Evolutionary conservation across 2,888 invertebrate genomes (phyloP), one percentile per base, ranked within the genome.

Genomic region (Campoplex nolae): DNA sequence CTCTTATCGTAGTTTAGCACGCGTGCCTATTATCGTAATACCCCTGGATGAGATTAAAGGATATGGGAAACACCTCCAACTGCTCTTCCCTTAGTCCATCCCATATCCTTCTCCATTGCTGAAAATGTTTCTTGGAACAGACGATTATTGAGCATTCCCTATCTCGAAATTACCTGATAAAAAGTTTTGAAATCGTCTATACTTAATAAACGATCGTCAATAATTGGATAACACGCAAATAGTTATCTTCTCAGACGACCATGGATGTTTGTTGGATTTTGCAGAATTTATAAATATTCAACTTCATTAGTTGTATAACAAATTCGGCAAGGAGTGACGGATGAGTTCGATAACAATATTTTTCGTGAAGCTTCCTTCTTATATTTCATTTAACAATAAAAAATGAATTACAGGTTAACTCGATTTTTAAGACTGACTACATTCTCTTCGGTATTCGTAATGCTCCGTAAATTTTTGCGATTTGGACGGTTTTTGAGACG

Each of bases 1-100:
- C 42, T 79, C n/a, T 70, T 79, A 70, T 79, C 70, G 42, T 45
- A 42, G 6, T 32, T 48, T 35, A 68, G 32, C 68, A 54, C 77
- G 32, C 51, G n/a, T 38, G 3, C 38, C 32, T 58, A 58, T 23
- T 58, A 35, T 48, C 38, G 74, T 56, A 56, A 48, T 38, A 23
- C 38, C 35, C 71, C n/a, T 8, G 56, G 23, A 76, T 18, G 35
- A 18, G 62, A 65, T 76, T 76, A 11, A 38, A 56, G 9, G n/a
- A 38, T n/a, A 38, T 13, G 51, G 28, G 28, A 11, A 68, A 68
- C 68, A 68, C 45, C 16, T 48, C 51, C 13, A 1, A n/a, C 8
- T 68, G 13, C 7, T 45, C 7, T 23, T 2, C 45, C 68, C 11
- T 13, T n/a, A 11, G 68, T 68, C 23, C 68, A 68, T 68, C 42